phyloP scores from a whole-genome alignment of 2,888 invertebrate species.

The Apodemia mormo region DNA sequence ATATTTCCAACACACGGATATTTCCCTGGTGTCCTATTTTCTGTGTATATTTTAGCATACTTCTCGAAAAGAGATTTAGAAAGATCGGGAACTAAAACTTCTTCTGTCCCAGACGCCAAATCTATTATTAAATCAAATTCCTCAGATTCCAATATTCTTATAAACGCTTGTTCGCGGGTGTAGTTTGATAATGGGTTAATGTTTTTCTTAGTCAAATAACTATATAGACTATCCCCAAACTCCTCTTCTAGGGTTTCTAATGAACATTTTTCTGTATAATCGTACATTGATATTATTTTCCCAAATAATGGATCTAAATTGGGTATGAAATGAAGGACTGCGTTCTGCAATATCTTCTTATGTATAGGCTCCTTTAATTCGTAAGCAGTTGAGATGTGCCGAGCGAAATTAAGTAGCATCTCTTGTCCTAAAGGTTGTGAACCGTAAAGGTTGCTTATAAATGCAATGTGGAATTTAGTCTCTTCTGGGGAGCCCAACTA shows the following conservation, averaged over 20 bases:
- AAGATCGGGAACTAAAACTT: slow-evolving; percentile 77
- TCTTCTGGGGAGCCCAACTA: slow-evolving; percentile 90
- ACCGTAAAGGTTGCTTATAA: slow-evolving; percentile 92
- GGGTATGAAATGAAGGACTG: slow-evolving; percentile 91
- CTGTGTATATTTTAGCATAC: slow-evolving; percentile 71
- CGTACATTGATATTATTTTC: slow-evolving; percentile 55
- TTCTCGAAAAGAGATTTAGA: slow-evolving; percentile 69
- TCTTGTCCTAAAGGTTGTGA: slow-evolving; percentile 93
- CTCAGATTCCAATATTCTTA: slow-evolving; percentile 84
- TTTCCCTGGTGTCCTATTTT: slow-evolving; percentile 59
- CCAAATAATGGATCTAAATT: slow-evolving; percentile 62
- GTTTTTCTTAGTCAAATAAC: slow-evolving; percentile 63
- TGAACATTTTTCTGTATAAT: slow-evolving; percentile 59
- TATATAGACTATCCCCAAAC: slow-evolving; percentile 85
- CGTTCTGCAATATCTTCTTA: slow-evolving; percentile 83
- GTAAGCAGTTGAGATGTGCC: slow-evolving; percentile 89
- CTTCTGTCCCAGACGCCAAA: slow-evolving; percentile 87
- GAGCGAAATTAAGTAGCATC: slow-evolving; percentile 89
- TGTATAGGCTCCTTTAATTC: slow-evolving; percentile 85
- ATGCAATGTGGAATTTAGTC: slow-evolving; percentile 89
- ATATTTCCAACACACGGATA: slow-evolving; percentile 52
- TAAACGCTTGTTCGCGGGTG: slow-evolving; percentile 82
- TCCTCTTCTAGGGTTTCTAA: slow-evolving; percentile 73
- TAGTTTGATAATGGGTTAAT: slow-evolving; percentile 66
- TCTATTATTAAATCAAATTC: slow-evolving; percentile 88